Evolutionary conservation across 2,113 vertebrate genomes (phyloP).

Genomic region (Dromaius novaehollandiae): DNA sequence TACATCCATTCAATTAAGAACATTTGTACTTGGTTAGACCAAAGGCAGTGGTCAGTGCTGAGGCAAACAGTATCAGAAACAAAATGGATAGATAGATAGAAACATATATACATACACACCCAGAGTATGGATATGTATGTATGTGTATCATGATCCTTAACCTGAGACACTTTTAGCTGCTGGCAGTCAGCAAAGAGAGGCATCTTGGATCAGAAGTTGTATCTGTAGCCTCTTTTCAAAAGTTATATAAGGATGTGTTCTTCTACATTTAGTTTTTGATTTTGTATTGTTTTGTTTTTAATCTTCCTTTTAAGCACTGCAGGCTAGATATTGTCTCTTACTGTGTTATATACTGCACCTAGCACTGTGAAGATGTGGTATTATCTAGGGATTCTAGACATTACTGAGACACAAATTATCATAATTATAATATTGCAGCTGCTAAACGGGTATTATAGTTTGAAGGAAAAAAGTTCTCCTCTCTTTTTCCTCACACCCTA

Average conservation of each 20-base stretch:
- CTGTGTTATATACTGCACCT: neutral
- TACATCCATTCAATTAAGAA: neutral
- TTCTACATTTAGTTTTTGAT: too few species aligned
- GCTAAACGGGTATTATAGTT: neutral
- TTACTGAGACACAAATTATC: constrained; percentile 31
- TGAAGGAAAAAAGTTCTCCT: neutral
- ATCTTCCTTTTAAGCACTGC: neutral
- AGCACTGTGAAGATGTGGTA: neutral
- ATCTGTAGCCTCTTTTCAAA: neutral
- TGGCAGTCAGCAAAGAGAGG: neutral
- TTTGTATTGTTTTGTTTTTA: too few species aligned
- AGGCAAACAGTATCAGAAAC: neutral
- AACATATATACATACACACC: neutral
- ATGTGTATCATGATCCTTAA: neutral
- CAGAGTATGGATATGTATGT: neutral
- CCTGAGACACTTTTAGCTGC: neutral
- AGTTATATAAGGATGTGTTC: too few species aligned
- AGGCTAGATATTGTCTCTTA: neutral
- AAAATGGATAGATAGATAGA: neutral
- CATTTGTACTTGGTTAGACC: neutral
- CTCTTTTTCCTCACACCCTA: neutral
- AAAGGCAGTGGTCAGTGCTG: neutral
- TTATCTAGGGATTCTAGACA: constrained; percentile 6
- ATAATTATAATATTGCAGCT: constrained; percentile 44
- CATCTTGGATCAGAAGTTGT: neutral